Evolutionary conservation across 2,888 invertebrate genomes (phyloP).

Genomic region (Balanococcus diminutus): DNA sequence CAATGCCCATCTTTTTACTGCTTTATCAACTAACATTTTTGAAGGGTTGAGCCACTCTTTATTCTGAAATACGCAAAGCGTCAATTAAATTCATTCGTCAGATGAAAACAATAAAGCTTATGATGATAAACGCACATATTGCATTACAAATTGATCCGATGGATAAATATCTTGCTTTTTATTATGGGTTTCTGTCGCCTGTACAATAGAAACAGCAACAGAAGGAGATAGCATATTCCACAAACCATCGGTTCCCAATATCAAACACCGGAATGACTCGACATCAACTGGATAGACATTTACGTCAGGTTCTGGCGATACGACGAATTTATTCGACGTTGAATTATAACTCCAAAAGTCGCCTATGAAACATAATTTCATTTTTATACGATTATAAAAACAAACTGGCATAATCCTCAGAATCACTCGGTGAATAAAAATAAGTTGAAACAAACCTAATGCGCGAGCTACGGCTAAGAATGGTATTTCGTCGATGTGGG

Average conservation of each 20-base stretch:
- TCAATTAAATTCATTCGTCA: not conserved
- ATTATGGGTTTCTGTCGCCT: conserved; percentile 80
- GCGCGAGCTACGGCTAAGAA: conserved; percentile 96
- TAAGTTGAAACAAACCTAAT: conserved; percentile 71
- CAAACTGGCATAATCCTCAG: no score
- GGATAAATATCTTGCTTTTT: conserved; percentile 66
- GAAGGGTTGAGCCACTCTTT: conserved; percentile 85
- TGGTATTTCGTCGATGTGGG: conserved; percentile 91
- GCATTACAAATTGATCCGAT: conserved; percentile 60
- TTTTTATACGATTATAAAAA: no score
- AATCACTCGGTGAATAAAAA: no score
- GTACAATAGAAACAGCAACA: conserved; percentile 83
- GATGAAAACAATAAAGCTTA: not conserved
- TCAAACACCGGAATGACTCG: conserved; percentile 74
- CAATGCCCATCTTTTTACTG: conserved; percentile 81
- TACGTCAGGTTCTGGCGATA: conserved; percentile 98
- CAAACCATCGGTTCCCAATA: conserved; percentile 95
- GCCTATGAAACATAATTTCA: conserved; percentile 67
- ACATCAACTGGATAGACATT: conserved; percentile 83
- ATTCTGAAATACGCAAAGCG: conserved; percentile 47
- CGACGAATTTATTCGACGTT: conserved; percentile 86
- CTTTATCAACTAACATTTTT: conserved; percentile 83
- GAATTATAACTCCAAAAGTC: conserved; percentile 98
- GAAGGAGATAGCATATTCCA: conserved; percentile 93
- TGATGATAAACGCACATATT: conserved; percentile 57